Evolutionary conservation across 2,797 vertebrate species (phyloP), one percentile per base, ranked within the genome.

Genomic region (Sebastes dallii): DNA sequence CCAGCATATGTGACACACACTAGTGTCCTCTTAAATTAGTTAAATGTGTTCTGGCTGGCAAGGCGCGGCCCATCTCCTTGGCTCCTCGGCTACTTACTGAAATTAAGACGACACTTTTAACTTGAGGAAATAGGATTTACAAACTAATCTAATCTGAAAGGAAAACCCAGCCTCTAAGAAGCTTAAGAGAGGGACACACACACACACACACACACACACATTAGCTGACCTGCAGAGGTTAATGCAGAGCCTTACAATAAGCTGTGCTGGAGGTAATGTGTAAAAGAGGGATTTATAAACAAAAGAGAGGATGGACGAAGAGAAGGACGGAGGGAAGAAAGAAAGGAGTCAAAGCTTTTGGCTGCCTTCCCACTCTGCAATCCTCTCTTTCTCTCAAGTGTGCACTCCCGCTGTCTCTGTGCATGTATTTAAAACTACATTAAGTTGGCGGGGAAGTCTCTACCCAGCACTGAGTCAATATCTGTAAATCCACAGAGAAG

Each of bases 71-170:
- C 42, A 14, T 73, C 84, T 85, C 71, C 62, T 42, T 60, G 46
- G 66, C 75, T 84, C 75, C 67, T 56, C 9, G n/a, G 75, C 73
- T 84, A 86, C 82, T 91, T 85, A 85, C 77, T 68, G 60, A 86
- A 87, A 91, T 89, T 75, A 87, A 91, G 83, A 80, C 69, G 80
- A 88, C 86, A 80, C 86, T 66, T 89, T 86, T 62, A 82, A 80
- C 59, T 89, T 32, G 22, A 83, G 67, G 72, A 84, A 89, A 86
- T 77, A 58, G 66, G 86, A 88, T 92, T 91, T 90, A 75, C 80
- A 87, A 66, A 83, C 72, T 83, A 89, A 89, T 91, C 89, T 88
- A 79, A 90, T 90, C 83, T 78, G 66, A 77, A 89, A 88, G 77
- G 61, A 85, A 89, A 91, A 89, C 70, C 60, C 42, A 27, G 77